Evolutionary conservation across 2,113 vertebrate species (phyloP).

Genomic region (Dissostichus mawsoni): DNA sequence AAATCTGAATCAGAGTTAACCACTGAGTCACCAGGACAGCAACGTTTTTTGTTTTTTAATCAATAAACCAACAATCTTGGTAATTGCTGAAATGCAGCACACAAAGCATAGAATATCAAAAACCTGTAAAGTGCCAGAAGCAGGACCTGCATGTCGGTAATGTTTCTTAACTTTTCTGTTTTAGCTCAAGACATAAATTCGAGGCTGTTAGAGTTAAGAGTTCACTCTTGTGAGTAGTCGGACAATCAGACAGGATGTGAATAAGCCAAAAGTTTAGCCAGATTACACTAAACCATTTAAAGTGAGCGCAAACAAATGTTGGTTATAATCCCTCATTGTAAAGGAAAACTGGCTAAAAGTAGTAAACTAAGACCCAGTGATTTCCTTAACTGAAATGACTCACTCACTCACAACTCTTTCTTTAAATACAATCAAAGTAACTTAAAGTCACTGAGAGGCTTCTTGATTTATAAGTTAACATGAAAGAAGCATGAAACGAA

Average conservation of each 20-base stretch:
- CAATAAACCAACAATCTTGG: not conserved
- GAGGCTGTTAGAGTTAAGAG: not conserved
- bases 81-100: not conserved
- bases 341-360: not conserved
- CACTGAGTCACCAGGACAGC: not conserved
- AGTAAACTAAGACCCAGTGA: not conserved
- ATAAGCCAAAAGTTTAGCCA: not conserved
- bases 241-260: slow-evolving; percentile 15
- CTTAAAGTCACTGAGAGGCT: not conserved
- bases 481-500: slow-evolving; percentile 13
- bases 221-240: not conserved
- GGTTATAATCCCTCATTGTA: not conserved
- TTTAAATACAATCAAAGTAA: not conserved
- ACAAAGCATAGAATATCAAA: not conserved
- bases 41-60: not conserved
- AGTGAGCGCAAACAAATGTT: not conserved
- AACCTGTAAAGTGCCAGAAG: not conserved
- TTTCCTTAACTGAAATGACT: not conserved
- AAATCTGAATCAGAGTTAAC: not conserved
- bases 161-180: too few relatives aligned
- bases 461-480: not conserved
- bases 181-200: not conserved
- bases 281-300: slow-evolving; percentile 7
- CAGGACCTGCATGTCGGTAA: not conserved
- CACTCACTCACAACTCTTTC: not conserved